Percentiles rank a stretch among this genome's conserved stretches.
phyloP scores from a whole-genome alignment of 2,888 invertebrate genomes.

The Philonicus albiceps region DNA sequence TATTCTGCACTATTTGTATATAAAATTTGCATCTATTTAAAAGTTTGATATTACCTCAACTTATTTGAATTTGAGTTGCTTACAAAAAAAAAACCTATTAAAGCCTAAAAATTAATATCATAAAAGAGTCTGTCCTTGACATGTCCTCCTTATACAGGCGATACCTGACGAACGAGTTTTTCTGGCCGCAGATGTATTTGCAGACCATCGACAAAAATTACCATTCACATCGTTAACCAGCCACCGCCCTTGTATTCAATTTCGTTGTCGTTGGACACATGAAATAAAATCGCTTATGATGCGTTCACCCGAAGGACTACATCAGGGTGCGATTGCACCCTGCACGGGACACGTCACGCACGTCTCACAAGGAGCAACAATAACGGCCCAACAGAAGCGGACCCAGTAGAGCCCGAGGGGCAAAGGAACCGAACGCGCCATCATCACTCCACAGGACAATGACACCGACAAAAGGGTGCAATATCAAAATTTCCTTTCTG shows the following conservation, averaged over 20 bases:
- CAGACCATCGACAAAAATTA: not conserved
- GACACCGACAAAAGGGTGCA: conserved; percentile 27
- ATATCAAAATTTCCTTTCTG: conserved; percentile 27
- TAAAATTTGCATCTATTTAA: too few species aligned
- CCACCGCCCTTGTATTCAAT: not conserved
- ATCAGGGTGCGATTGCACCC: not conserved
- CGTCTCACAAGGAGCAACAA: not conserved
- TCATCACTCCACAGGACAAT: conserved; percentile 1
- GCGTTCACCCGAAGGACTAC: not conserved
- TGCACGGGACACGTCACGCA: not conserved
- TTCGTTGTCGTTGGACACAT: not conserved
- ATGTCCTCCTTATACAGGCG: not conserved
- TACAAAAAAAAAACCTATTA: not conserved
- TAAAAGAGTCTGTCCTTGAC: not conserved
- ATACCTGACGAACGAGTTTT: not conserved
- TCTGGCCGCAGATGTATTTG: not conserved
- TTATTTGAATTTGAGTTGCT: too few species aligned
- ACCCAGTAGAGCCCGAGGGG: not conserved
- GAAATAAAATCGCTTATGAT: not conserved
- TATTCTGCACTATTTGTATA: too few species aligned
- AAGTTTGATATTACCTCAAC: too few species aligned
- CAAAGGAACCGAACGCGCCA: not conserved
- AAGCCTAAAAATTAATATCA: not conserved
- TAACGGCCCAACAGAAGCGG: not conserved
- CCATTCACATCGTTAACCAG: not conserved